Evolutionary conservation across 2,797 vertebrate species (phyloP).

Genomic region (Falco peregrinus): DNA sequence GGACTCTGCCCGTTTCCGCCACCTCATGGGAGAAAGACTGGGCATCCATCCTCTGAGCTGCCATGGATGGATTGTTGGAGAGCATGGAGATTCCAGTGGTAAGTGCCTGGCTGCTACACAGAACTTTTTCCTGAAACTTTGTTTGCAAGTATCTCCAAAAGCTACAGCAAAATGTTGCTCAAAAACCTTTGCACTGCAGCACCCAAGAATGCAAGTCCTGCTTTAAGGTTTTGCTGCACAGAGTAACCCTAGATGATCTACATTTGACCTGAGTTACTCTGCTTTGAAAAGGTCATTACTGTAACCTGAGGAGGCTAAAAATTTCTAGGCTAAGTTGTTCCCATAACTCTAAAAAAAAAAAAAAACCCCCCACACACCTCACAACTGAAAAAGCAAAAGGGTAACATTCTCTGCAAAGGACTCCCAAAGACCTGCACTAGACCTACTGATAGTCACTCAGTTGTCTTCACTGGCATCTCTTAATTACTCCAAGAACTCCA

Average conservation of each 20-base stretch:
- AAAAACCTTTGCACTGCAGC: neutral
- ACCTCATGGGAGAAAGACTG: conserved; percentile 92
- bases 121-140: neutral
- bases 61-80: conserved; percentile 94
- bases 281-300: conserved; percentile 61
- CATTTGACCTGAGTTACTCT: conserved; percentile 52
- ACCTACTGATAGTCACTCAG: neutral
- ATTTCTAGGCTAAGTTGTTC: conserved; percentile 14
- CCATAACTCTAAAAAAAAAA: neutral
- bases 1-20: conserved; percentile 95
- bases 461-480: neutral
- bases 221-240: neutral
- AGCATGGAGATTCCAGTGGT: conserved; percentile 99
- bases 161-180: neutral
- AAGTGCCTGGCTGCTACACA: conserved; percentile 43
- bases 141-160: neutral
- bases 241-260: conserved; percentile 67
- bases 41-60: conserved; percentile 91
- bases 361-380: neutral
- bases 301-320: conserved; percentile 46
- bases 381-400: neutral
- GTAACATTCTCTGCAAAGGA: neutral
- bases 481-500: neutral
- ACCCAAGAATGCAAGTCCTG: neutral
- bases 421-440: neutral